Conservation (phyloP, 2,797 vertebrate species). For the Perodicticus potto region DNA sequence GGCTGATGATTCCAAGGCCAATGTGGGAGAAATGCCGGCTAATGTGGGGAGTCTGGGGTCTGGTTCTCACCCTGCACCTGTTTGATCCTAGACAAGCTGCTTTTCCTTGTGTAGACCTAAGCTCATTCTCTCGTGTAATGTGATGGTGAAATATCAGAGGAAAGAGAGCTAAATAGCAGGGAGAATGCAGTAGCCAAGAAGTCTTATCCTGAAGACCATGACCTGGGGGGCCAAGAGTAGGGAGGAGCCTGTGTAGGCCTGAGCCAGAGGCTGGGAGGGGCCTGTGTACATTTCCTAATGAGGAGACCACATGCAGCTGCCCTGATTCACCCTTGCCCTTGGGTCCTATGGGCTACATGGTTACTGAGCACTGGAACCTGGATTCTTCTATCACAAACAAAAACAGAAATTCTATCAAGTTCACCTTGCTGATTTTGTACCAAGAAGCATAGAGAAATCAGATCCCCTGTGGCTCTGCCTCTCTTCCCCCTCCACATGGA, state of each 20-base stretch:
- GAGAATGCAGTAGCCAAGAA: neutral
- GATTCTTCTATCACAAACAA: neutral
- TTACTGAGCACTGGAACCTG: neutral
- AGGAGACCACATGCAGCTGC: neutral
- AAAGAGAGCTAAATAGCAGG: neutral
- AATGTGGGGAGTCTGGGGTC: neutral
- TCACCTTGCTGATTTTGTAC: constrained; percentile 1
- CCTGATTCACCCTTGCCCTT: neutral
- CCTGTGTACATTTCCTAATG: rapidly evolving
- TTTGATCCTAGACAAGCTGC: neutral
- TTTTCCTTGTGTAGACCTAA: neutral
- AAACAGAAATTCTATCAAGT: neutral
- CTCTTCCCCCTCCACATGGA: neutral
- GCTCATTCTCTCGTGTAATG: neutral
- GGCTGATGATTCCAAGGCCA: neutral
- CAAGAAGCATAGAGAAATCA: neutral
- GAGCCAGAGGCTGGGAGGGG: neutral
- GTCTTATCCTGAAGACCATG: neutral
- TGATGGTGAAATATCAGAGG: neutral
- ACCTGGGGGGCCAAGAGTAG: too few species aligned
- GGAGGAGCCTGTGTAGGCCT: neutral
- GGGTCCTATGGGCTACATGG: neutral
- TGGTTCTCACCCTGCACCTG: neutral
- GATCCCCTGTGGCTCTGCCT: neutral
- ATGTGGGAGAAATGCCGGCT: neutral